Evolutionary conservation across 2,113 vertebrate species (phyloP), one percentile per base, ranked within the genome.

Genomic region (Corythornis cristatus): DNA sequence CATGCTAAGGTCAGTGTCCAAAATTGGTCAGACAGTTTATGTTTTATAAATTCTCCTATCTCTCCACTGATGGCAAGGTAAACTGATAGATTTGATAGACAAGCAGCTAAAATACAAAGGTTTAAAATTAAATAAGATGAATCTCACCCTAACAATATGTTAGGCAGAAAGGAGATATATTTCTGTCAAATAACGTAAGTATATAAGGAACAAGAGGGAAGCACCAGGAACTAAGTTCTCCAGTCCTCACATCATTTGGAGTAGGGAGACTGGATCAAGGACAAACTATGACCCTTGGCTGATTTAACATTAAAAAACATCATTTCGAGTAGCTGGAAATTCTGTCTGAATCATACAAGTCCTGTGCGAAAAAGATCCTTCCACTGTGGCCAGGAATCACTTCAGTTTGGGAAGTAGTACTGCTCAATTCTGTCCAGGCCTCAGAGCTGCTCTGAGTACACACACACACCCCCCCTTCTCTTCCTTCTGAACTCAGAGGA

Each of bases 351-450:
- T 31, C 33, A 13, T 2, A 7, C 33, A 70, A 15, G 22, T 56
- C 51, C 42, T 43, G 28, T 58, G 65, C 11, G 48, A 22, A 65
- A 60, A 84, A 61, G 9, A 33, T 8, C 37, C 19, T 65, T 42
- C 23, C 16, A 21, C 50, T 5, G 15, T 0, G 0, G 35, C 62
- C 51, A 6, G 3, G 7, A 43, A 15, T 42, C 43, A 72, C 17
- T 57, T 12, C 15, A 7, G 14, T 56, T 16, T 48, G 43, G 46
- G 61, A 71, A 3, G n/a, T 0, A 18, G 45, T 6, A 29, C 40
- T 82, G 19, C 43, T 5, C 35, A 23, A 48, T 42, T 18, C 54
- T 56, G 9, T 8, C 12, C 31, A 50, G 60, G 84, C 42, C 51
- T 25, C 15, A 33, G 25, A 20, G 22, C 1, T 43, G 56, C 60